A percentile compares a stretch with the other conserved stretches of the same genome.
These are phyloP conservation scores for Labeo calbasu DNA, from an alignment of 2,797 vertebrate species.

Conservation along the genomic window DNA sequence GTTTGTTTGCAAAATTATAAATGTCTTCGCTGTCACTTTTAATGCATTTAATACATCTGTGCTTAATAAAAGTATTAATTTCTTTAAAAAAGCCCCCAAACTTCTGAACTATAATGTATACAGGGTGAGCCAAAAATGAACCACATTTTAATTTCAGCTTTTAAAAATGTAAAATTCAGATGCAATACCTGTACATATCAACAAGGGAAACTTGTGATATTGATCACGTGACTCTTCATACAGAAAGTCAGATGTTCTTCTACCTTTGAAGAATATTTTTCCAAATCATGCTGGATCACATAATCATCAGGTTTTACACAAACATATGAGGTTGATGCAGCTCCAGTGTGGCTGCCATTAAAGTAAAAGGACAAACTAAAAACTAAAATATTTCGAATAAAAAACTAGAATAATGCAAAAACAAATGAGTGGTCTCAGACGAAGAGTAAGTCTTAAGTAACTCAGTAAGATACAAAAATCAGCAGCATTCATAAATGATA, in stretches of 20 bases:
- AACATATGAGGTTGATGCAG: too few relatives aligned
- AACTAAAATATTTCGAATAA: background rate
- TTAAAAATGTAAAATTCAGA: too few relatives aligned
- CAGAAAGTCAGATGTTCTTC: background rate
- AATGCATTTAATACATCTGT: too few relatives aligned
- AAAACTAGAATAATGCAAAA: background rate
- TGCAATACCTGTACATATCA: too few relatives aligned
- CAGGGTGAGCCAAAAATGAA: too few relatives aligned
- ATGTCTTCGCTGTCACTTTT: background rate
- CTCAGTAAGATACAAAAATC: conserved; percentile 26
- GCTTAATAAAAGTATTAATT: too few relatives aligned
- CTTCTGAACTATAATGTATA: too few relatives aligned
- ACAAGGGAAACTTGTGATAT: too few relatives aligned
- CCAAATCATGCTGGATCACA: background rate
- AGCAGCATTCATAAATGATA: conserved; percentile 58
- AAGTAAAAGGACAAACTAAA: background rate
- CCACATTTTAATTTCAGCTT: too few relatives aligned
- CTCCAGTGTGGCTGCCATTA: too few relatives aligned
- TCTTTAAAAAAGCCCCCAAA: too few relatives aligned
- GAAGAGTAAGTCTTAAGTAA: background rate
- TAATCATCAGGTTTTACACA: too few relatives aligned
- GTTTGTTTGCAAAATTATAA: background rate
- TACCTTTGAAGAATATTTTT: background rate
- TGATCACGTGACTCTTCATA: background rate
- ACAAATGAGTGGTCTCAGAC: background rate